These are phyloP conservation scores for Tachuris rubrigastra DNA, from an alignment of 2,113 vertebrate genomes.

Conservation along the genomic window DNA sequence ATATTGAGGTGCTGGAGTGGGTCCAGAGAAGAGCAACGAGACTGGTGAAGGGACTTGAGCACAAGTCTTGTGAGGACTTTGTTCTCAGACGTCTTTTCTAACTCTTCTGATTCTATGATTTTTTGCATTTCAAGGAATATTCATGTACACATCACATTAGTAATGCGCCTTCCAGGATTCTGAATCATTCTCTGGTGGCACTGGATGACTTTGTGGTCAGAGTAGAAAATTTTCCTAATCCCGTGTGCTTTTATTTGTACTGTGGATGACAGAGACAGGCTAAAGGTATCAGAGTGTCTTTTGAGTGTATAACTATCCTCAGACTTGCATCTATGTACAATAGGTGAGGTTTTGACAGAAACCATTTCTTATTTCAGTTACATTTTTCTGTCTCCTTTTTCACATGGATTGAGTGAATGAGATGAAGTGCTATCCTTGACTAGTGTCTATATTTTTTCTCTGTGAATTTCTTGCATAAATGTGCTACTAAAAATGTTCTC, in stretches of 20 bases:
- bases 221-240: not conserved
- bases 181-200: not conserved
- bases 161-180: not conserved
- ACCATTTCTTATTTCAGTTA: not conserved
- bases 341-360: not conserved
- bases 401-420: not conserved
- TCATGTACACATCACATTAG: not conserved
- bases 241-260: not conserved
- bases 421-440: not conserved
- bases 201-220: not conserved
- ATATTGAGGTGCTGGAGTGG: too few relatives aligned
- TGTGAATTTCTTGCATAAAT: not conserved
- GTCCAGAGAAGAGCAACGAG: too few relatives aligned
- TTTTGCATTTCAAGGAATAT: not conserved
- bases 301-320: not conserved
- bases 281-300: not conserved
- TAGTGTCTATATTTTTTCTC: not conserved
- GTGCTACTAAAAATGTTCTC: not conserved
- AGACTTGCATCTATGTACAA: not conserved
- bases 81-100: too few relatives aligned
- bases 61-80: too few relatives aligned
- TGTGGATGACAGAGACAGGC: not conserved
- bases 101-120: too few relatives aligned
- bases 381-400: not conserved
- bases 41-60: too few relatives aligned